These are phyloP conservation scores for Dermatophagoides farinae DNA, from an alignment of 1,140 invertebrate species.

Conservation along the genomic window DNA sequence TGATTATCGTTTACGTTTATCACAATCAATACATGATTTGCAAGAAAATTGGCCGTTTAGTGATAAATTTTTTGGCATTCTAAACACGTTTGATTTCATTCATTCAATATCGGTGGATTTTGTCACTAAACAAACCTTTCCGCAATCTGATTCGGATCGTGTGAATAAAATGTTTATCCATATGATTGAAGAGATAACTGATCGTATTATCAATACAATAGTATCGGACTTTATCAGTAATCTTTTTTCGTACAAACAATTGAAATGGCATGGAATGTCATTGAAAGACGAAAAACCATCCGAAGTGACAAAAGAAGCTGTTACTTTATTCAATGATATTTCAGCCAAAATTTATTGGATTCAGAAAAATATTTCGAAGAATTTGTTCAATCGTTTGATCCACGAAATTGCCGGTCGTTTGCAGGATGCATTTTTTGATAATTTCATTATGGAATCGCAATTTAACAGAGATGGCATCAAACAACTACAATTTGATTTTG, in stretches of 20 bases:
- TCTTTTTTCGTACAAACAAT: conserved; percentile 1
- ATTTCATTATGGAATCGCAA: conserved; percentile 3
- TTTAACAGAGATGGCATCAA: conserved; percentile 12
- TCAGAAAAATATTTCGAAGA: neutral
- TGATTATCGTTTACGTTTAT: conserved; percentile 57
- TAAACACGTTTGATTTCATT: conserved; percentile 58
- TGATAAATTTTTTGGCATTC: conserved; percentile 40
- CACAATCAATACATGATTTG: conserved; percentile 42
- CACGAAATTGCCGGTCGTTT: conserved; percentile 5
- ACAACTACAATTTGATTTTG: neutral
- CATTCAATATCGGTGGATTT: too few relatives aligned
- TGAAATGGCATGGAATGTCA: conserved; percentile 5
- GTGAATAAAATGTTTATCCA: neutral
- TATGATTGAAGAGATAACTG: conserved; percentile 9
- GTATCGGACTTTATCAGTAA: conserved; percentile 1
- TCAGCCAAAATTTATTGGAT: conserved; percentile 1
- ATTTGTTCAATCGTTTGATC: conserved; percentile 5
- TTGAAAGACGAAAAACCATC: neutral
- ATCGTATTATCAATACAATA: conserved; percentile 1
- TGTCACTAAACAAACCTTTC: too few relatives aligned
- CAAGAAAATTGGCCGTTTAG: conserved; percentile 37
- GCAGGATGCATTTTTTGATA: conserved; percentile 1
- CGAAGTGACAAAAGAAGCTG: neutral
- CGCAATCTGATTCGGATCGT: neutral
- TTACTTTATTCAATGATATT: conserved; percentile 9